Base-by-base conservation (phyloP, 2,888 invertebrate species). In the Mactromeris polynyma region DNA sequence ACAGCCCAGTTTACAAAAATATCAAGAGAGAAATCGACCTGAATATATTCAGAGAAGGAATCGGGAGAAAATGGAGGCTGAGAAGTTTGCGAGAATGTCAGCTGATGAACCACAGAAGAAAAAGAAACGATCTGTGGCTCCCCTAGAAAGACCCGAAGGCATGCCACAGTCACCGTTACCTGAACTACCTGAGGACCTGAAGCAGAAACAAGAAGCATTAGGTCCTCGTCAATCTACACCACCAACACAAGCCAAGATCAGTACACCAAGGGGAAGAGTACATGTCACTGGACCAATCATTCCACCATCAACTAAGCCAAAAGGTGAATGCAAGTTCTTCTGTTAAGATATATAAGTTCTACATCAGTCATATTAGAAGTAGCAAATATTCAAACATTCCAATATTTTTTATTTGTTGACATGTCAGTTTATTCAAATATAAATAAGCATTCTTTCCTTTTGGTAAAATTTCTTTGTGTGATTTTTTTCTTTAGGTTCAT, bases 1-100 rank as follows among this genome's bases (percentile, higher is more conserved):
- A 14, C 93, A 96, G 96, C 96, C 96, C 33, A 93, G 94, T 79
- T 93, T 96, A 33, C 95, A 96, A 85, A 95, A 94, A 85, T 95
- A 95, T 90, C 96, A 96, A 88, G 94, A 94, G 38, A 86, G 93
- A 69, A 96, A 96, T 87, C 92, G 94, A 40, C 96, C 96, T 64
- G 94, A 94, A 40, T 96, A 93, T 86, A 96, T 96, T 78, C 96
- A 96, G 69, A 92, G 92, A 73, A 94, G 91, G 86, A 95, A 96
- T 84, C 90, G 91, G 51, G 94, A 96, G 83, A 92, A 93, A 83
- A 89, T 96, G 14, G 95, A 94, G 64, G 91, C 94, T 26, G 93
- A 95, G 54, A 92, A 91, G 83, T 42, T 90, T 0, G 89, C 87
- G 0, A 87, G 87, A 64, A 40, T 86, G 19, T 90, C 88, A 19